phyloP scores from a whole-genome alignment of 2,888 invertebrate species.

The Zele albiditarsus region DNA sequence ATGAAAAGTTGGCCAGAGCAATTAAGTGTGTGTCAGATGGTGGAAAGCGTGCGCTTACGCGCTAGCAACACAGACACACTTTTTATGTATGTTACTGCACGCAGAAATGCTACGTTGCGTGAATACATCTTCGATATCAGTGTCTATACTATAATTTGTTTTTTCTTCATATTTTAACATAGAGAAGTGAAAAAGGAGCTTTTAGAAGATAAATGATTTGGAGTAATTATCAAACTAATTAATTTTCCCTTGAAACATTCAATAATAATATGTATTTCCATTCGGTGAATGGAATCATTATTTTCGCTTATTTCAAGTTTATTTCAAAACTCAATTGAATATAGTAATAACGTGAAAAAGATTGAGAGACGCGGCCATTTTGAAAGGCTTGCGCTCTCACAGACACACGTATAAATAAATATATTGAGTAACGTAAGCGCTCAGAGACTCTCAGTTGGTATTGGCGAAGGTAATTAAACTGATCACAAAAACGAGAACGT shows the following conservation, averaged over 20 bases:
- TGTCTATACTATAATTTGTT: constrained; percentile 10
- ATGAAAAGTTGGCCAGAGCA: constrained; percentile 55
- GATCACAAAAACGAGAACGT: constrained; percentile 53
- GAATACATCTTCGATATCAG: constrained; percentile 36
- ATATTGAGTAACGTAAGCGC: constrained; percentile 48
- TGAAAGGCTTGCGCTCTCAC: constrained; percentile 47
- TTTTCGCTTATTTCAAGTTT: not conserved
- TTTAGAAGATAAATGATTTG: too few relatives aligned
- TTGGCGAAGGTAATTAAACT: constrained; percentile 53
- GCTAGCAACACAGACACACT: constrained; percentile 43
- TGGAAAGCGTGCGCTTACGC: constrained; percentile 53
- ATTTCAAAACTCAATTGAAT: not conserved
- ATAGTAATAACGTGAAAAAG: not conserved
- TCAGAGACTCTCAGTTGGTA: constrained; percentile 21
- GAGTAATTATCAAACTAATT: too few relatives aligned
- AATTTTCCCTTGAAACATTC: not conserved
- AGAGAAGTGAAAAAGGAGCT: too few relatives aligned
- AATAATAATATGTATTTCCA: not conserved
- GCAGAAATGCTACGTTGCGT: constrained; percentile 35
- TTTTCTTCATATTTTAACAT: constrained; percentile 19
- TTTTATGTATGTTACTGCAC: constrained; percentile 33
- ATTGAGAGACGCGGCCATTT: constrained; percentile 45
- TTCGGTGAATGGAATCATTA: not conserved
- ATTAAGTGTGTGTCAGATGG: constrained; percentile 52
- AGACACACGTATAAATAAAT: not conserved